Percentiles rank a stretch among this genome's conserved stretches.
Evolutionary conservation across 2,113 vertebrate genomes (phyloP).

Genomic region (Carassius auratus): DNA sequence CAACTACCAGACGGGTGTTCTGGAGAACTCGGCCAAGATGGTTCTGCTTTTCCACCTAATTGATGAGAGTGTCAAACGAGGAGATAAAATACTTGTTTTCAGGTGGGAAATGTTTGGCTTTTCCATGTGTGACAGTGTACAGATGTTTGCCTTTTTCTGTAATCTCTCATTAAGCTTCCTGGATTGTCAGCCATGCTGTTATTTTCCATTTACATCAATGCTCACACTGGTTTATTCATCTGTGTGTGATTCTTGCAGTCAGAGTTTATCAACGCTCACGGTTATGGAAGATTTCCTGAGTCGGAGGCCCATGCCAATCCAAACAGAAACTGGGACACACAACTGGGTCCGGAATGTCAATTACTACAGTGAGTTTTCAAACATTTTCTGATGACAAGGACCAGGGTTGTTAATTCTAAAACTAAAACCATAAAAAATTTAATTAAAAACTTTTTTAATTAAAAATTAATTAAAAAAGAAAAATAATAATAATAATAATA

Average conservation of each 20-base stretch:
- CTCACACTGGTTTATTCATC: background rate
- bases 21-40: conserved; percentile 98
- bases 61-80: conserved; percentile 88
- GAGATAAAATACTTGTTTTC: conserved; percentile 96
- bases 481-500: no score
- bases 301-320: conserved; percentile 83
- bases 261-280: conserved; percentile 94
- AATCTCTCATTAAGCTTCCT: background rate
- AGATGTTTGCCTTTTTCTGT: background rate
- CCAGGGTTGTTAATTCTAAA: background rate
- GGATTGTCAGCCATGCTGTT: conserved; percentile 39
- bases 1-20: conserved; percentile 87
- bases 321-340: conserved; percentile 71
- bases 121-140: background rate
- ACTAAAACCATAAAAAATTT: no score
- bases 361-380: conserved; percentile 91
- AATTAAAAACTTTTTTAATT: no score
- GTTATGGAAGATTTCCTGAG: conserved; percentile 96
- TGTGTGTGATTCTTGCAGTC: conserved; percentile 74
- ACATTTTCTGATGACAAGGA: background rate
- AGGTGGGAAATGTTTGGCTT: conserved; percentile 76
- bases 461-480: no score
- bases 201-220: background rate
- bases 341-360: conserved; percentile 93
- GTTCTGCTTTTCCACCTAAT: conserved; percentile 95